Evolutionary conservation across 2,888 invertebrate species (phyloP).

Genomic region (Holacanthella duospinosa): DNA sequence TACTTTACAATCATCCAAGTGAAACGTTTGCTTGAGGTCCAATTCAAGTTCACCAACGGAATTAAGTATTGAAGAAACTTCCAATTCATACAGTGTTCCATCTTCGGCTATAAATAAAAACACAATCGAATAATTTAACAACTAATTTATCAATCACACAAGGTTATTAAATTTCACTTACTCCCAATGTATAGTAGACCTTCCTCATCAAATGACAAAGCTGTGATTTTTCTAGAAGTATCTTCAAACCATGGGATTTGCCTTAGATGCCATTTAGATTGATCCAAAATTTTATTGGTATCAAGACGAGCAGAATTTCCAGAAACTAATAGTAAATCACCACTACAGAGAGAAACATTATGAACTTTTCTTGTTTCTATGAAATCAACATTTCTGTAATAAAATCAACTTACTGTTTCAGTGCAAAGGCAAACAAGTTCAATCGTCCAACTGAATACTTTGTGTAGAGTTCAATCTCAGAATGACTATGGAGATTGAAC

Average conservation of each 20-base stretch:
- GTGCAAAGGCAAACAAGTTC: constrained; percentile 30
- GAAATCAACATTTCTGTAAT: background rate
- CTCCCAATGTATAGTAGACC: constrained; percentile 33
- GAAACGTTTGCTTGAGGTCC: constrained; percentile 22
- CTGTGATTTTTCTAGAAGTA: constrained; percentile 24
- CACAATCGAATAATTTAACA: background rate
- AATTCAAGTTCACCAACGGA: constrained; percentile 7
- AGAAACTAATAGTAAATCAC: constrained; percentile 25
- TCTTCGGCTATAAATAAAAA: constrained; percentile 19
- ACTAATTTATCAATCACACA: too few relatives aligned
- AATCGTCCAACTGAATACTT: constrained; percentile 26
- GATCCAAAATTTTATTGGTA: constrained; percentile 11
- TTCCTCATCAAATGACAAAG: constrained; percentile 33
- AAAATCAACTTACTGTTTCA: constrained; percentile 24
- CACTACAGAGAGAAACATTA: constrained; percentile 18
- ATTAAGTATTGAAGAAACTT: constrained; percentile 16
- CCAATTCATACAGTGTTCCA: constrained; percentile 32
- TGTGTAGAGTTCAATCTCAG: constrained; percentile 16
- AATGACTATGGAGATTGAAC: constrained; percentile 16
- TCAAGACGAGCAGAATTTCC: constrained; percentile 11
- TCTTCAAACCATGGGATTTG: constrained; percentile 35
- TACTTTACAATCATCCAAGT: constrained; percentile 21
- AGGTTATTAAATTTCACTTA: constrained; percentile 8
- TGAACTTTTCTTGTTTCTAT: background rate
- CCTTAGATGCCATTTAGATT: constrained; percentile 24